Percentiles rank a stretch among this genome's conserved stretches.
Evolutionary conservation across 2,888 invertebrate genomes (phyloP).

Genomic region (Andrena trimmerana): DNA sequence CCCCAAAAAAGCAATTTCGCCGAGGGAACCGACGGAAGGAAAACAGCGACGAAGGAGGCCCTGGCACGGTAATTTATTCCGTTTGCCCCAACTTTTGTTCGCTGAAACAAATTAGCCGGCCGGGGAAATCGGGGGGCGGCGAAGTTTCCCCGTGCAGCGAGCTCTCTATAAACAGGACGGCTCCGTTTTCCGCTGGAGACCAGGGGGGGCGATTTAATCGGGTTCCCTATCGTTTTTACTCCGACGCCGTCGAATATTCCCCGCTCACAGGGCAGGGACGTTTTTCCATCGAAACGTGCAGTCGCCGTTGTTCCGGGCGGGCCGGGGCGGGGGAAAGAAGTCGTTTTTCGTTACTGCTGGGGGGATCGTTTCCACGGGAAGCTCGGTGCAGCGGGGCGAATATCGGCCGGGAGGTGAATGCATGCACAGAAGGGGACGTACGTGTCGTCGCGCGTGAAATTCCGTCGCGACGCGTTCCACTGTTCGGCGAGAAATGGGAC

Average conservation of each 20-base stretch:
- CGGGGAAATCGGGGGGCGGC: slow-evolving; percentile 5
- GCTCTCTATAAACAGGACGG: neutral
- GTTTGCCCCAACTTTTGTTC: slow-evolving; percentile 35
- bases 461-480: no score
- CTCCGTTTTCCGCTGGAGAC: neutral
- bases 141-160: slow-evolving; percentile 1
- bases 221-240: neutral
- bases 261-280: neutral
- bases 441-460: no score
- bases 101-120: slow-evolving; percentile 16
- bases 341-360: no score
- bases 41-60: neutral
- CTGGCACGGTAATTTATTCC: slow-evolving; percentile 33
- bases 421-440: no score
- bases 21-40: neutral
- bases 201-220: slow-evolving; percentile 22
- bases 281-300: no score
- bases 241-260: neutral
- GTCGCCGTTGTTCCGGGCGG: no score
- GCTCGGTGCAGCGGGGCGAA: no score
- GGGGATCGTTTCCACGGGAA: no score
- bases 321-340: no score
- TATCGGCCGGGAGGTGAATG: no score
- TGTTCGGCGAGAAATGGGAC: no score
- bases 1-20: slow-evolving; percentile 1